phyloP scores from a whole-genome alignment of 2,888 invertebrate species.

The Tachina lurida region DNA sequence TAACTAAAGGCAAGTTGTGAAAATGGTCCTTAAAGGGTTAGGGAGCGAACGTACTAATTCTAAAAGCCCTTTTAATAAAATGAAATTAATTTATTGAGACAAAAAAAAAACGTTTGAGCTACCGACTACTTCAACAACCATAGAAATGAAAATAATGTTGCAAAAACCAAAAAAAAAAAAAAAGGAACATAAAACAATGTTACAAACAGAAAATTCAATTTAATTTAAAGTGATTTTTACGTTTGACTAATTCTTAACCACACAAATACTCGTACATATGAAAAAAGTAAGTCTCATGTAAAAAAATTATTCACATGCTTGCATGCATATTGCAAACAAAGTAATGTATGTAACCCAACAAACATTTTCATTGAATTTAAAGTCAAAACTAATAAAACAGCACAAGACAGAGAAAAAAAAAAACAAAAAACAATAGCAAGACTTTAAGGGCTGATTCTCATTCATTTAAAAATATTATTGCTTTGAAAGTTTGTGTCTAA shows the following conservation, averaged over 20 bases:
- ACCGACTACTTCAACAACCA: conserved; percentile 10
- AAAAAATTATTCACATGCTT: background rate
- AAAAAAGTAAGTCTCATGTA: background rate
- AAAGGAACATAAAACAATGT: conserved; percentile 28
- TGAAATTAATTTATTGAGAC: conserved; percentile 3
- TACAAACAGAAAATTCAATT: conserved; percentile 66
- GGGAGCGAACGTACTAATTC: background rate
- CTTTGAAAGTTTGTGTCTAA: no score
- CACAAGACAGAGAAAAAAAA: no score
- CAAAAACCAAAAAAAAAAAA: background rate
- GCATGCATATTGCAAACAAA: background rate
- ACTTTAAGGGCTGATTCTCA: no score
- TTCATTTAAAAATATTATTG: no score
- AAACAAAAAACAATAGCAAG: no score
- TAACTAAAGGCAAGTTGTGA: no score
- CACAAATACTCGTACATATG: conserved; percentile 40
- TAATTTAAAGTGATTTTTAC: conserved; percentile 71
- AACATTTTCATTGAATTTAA: background rate
- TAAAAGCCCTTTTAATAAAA: conserved; percentile 41
- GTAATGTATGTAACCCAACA: conserved; percentile 10
- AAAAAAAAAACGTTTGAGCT: background rate
- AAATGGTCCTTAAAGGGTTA: background rate
- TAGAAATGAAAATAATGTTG: conserved; percentile 23
- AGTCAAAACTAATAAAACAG: background rate
- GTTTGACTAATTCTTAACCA: conserved; percentile 70